Conservation (phyloP, 2,888 invertebrate species). For the Dorcus hopei region DNA sequence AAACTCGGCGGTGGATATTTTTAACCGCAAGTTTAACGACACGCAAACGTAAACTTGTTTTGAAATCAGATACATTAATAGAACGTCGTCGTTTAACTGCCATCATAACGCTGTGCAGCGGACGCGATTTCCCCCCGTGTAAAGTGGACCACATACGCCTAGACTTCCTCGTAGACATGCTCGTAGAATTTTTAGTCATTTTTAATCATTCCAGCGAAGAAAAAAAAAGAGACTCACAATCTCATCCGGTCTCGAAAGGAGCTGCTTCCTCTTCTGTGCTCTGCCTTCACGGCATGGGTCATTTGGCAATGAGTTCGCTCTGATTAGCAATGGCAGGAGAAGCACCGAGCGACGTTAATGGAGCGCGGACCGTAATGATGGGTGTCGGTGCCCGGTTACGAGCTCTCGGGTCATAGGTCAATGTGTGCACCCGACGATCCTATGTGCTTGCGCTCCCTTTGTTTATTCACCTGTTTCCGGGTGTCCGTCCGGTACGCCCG, state of each 20-base stretch:
- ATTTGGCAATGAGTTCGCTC: conserved; percentile 23
- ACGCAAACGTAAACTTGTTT: no score
- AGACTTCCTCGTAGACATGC: no score
- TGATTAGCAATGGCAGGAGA: conserved; percentile 21
- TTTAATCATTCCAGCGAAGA: no score
- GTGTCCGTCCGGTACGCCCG: background rate
- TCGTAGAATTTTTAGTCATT: no score
- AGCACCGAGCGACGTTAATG: conserved; percentile 9
- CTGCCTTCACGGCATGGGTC: conserved; percentile 11
- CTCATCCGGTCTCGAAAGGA: conserved; percentile 14
- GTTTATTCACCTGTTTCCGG: conserved; percentile 8
- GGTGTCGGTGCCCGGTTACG: conserved; percentile 3
- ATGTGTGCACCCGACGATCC: conserved; percentile 2
- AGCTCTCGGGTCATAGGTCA: conserved; percentile 18
- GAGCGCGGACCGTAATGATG: conserved; percentile 7
- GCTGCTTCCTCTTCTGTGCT: conserved; percentile 17
- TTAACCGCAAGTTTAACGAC: no score
- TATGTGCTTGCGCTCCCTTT: background rate
- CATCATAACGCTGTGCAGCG: no score
- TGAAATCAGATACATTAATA: no score
- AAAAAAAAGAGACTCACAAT: no score
- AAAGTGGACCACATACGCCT: no score
- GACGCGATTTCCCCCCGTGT: no score
- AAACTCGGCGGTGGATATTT: no score
- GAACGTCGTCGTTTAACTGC: no score